These are phyloP conservation scores for Indicator maculatus DNA, from an alignment of 2,113 vertebrate species.

Conservation along the genomic window DNA sequence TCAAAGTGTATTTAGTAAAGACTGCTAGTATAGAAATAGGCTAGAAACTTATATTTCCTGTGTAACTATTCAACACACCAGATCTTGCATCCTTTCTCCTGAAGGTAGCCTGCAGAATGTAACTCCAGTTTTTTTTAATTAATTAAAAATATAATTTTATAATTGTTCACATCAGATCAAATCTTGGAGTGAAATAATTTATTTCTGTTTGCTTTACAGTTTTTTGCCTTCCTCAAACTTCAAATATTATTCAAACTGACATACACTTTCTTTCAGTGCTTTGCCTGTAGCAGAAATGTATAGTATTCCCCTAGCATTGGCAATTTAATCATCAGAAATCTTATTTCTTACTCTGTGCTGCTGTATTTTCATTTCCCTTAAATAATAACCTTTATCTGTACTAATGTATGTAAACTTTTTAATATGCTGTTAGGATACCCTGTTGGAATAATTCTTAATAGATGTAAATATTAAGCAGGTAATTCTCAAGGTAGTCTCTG, in stretches of 20 bases:
- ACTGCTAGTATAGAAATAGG: neutral
- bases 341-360: neutral
- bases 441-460: neutral
- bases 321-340: neutral
- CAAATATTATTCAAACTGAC: neutral
- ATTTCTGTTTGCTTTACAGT: neutral
- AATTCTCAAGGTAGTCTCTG: neutral
- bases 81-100: neutral
- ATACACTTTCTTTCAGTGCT: neutral
- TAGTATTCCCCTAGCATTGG: neutral
- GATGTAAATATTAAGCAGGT: neutral
- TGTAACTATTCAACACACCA: neutral
- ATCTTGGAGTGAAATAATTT: neutral
- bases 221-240: neutral
- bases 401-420: neutral
- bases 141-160: neutral
- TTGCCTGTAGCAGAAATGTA: neutral
- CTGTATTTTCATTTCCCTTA: neutral
- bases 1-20: neutral
- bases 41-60: neutral
- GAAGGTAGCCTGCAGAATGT: neutral
- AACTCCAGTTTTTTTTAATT: neutral
- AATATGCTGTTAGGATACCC: neutral
- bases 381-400: neutral
- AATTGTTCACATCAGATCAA: neutral